These are phyloP conservation scores for Dysdera silvatica DNA, from an alignment of 1,140 invertebrate species.

Conservation along the genomic window DNA sequence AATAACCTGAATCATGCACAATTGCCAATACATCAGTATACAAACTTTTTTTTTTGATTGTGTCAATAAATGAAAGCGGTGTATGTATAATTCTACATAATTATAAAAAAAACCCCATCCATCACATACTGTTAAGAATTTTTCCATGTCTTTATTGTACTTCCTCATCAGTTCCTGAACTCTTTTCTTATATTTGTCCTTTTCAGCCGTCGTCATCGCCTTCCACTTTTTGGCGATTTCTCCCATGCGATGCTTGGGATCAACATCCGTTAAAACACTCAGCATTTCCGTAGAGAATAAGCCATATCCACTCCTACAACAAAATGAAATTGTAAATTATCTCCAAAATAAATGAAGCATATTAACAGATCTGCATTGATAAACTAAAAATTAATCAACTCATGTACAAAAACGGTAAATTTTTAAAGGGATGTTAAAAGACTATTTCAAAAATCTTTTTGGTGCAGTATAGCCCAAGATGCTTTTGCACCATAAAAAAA, in stretches of 20 bases:
- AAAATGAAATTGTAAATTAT: neutral
- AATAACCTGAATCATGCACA: too few relatives aligned
- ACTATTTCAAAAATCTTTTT: too few relatives aligned
- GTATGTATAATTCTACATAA: neutral
- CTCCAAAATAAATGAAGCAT: neutral
- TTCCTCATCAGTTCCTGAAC: conserved; percentile 35
- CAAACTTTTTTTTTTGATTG: too few relatives aligned
- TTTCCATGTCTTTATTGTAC: conserved; percentile 45
- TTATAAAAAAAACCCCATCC: neutral
- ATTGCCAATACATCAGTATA: too few relatives aligned
- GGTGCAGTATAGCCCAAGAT: too few relatives aligned
- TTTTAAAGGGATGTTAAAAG: too few relatives aligned
- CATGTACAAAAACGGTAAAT: neutral
- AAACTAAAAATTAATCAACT: neutral
- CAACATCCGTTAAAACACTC: conserved; percentile 32
- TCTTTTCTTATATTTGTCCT: conserved; percentile 41
- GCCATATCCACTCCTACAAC: conserved; percentile 41
- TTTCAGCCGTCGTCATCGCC: conserved; percentile 37
- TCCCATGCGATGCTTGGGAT: conserved; percentile 34
- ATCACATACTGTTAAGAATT: conserved; percentile 42
- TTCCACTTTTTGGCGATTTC: conserved; percentile 43
- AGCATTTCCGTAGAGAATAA: conserved; percentile 42
- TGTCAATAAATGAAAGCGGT: neutral
- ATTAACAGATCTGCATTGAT: neutral
- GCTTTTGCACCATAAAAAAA: too few relatives aligned